These are phyloP conservation scores for Pristionchus maxplancki DNA, from an alignment of 2,888 invertebrate species.

Conservation along the genomic window DNA sequence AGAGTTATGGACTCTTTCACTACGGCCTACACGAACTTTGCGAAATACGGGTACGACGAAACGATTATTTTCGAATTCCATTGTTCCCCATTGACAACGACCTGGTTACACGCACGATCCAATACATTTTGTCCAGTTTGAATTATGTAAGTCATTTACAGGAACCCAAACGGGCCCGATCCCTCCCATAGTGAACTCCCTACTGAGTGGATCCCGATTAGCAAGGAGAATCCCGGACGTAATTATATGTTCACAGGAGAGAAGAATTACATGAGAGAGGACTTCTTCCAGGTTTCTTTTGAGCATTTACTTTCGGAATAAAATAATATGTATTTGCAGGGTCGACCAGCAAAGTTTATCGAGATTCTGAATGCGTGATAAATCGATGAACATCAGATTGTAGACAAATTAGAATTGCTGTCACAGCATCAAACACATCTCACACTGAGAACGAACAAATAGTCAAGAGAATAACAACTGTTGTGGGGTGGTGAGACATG, in stretches of 20 bases:
- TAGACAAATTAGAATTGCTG: no score
- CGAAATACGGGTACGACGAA: conserved; percentile 41
- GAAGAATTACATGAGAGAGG: neutral
- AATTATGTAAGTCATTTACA: neutral
- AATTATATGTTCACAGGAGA: neutral
- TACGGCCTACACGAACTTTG: conserved; percentile 14
- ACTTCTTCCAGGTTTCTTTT: neutral
- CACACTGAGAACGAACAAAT: no score
- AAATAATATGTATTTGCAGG: neutral
- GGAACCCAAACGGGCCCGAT: neutral
- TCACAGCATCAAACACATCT: no score
- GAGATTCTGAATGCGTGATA: no score
- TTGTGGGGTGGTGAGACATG: no score
- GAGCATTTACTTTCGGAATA: no score
- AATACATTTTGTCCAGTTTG: no score
- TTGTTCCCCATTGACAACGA: no score
- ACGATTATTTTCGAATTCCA: no score
- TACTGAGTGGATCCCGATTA: neutral
- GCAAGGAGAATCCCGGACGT: neutral
- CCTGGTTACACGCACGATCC: no score
- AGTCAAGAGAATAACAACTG: no score
- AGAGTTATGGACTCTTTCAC: neutral
- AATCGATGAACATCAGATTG: no score
- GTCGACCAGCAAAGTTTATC: neutral
- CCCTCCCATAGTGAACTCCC: neutral